Evolutionary conservation across 2,888 invertebrate species (phyloP).

Genomic region (Cheilosia scutellata): DNA sequence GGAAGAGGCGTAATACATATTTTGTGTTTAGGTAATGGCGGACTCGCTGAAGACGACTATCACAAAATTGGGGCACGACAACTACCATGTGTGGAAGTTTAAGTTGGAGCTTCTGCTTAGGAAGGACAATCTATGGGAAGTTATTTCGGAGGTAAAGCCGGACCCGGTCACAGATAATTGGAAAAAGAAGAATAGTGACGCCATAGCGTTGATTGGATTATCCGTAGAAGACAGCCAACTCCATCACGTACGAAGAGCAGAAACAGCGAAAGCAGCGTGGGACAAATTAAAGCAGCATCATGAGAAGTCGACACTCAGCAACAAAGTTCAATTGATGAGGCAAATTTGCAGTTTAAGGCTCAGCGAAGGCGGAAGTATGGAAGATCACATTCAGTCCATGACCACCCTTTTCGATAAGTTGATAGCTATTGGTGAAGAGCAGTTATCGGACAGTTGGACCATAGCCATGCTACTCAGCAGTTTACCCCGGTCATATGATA

Average conservation of each 20-base stretch:
- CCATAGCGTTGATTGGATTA: background rate
- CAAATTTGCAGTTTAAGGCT: background rate
- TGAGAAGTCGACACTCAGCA: conserved; percentile 8
- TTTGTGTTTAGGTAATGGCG: background rate
- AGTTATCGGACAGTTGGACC: conserved; percentile 6
- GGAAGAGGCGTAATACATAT: no score
- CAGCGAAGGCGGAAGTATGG: background rate
- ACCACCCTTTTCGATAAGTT: conserved; percentile 17
- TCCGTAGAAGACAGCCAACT: conserved; percentile 4
- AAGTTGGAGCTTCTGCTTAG: background rate
- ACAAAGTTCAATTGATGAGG: background rate
- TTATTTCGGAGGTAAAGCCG: background rate
- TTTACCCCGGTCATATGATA: background rate
- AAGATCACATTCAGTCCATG: conserved; percentile 24
- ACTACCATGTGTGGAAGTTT: background rate
- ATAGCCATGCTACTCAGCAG: conserved; percentile 17
- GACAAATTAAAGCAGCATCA: conserved; percentile 4
- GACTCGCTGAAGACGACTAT: background rate
- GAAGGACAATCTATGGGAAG: background rate
- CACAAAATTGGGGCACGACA: background rate
- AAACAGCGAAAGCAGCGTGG: background rate
- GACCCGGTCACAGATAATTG: background rate
- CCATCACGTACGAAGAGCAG: background rate
- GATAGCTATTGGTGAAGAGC: conserved; percentile 1
- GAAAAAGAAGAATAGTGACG: background rate